A percentile compares a stretch with the other conserved stretches of the same genome.
Conservation (phyloP, 2,113 vertebrate species). For the Canis aureus region DNA sequence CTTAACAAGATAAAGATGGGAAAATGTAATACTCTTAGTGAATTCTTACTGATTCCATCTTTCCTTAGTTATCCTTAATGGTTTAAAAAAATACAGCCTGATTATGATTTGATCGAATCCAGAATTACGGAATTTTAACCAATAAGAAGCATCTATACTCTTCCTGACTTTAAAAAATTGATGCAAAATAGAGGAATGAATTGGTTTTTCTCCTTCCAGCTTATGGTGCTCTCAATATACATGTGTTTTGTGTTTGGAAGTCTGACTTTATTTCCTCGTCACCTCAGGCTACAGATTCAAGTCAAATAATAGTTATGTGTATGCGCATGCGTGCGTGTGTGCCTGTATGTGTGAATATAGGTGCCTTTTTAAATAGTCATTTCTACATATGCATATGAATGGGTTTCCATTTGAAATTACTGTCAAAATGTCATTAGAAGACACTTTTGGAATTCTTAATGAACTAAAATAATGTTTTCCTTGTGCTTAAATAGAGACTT, state of each 20-base stretch:
- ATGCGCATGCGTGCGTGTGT: not conserved
- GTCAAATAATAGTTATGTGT: not conserved
- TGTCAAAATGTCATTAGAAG: constrained; percentile 55
- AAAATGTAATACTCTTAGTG: not conserved
- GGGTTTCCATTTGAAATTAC: constrained; percentile 61
- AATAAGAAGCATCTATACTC: not conserved
- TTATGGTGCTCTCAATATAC: not conserved
- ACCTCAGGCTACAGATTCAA: not conserved
- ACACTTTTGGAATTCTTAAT: constrained; percentile 52
- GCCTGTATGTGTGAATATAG: not conserved
- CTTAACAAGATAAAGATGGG: constrained; percentile 42
- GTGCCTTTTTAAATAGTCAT: not conserved
- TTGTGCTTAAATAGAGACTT: not conserved
- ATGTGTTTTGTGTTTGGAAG: constrained; percentile 56
- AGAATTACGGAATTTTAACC: not conserved
- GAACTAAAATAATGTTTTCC: constrained; percentile 50
- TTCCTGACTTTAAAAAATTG: not conserved
- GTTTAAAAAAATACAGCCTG: constrained; percentile 48
- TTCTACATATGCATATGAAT: not conserved
- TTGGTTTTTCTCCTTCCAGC: not conserved
- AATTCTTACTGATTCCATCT: not conserved
- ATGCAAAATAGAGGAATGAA: constrained; percentile 10
- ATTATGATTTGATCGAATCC: constrained; percentile 43
- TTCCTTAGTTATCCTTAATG: not conserved
- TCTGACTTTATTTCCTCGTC: not conserved